A percentile compares a stretch with the other conserved stretches of the same genome.
phyloP scores from a whole-genome alignment of 2,888 invertebrate species.

The Steromphala cineraria region DNA sequence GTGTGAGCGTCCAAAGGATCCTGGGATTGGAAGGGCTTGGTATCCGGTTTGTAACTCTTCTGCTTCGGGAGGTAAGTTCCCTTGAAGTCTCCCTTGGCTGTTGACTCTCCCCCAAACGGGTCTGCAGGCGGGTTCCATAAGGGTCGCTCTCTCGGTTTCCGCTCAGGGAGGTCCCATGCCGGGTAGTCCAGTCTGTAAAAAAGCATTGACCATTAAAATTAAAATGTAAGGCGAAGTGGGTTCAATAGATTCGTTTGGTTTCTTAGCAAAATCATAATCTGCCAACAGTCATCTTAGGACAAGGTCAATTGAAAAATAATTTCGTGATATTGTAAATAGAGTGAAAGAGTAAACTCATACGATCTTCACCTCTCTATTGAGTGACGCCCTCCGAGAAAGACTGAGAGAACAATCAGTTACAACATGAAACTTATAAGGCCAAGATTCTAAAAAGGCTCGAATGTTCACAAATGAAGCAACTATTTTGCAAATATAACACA shows the following conservation, averaged over 20 bases:
- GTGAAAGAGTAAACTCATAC: no score
- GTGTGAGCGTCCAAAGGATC: slow-evolving; percentile 67
- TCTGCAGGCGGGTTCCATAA: slow-evolving; percentile 51
- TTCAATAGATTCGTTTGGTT: no score
- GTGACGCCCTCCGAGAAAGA: no score
- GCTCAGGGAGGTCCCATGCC: slow-evolving; percentile 63
- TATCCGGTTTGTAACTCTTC: slow-evolving; percentile 58
- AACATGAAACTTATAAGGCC: no score
- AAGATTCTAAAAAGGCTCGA: background rate
- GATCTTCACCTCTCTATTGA: no score
- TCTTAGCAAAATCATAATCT: no score
- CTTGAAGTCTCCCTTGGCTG: slow-evolving; percentile 53
- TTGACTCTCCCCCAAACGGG: slow-evolving; percentile 59
- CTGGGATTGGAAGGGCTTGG: slow-evolving; percentile 52
- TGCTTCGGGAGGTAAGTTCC: slow-evolving; percentile 39
- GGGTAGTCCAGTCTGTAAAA: slow-evolving; percentile 55
- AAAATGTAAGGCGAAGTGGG: no score
- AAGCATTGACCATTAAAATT: background rate
- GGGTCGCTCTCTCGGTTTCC: slow-evolving; percentile 29
- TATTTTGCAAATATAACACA: background rate
- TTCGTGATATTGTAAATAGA: no score
- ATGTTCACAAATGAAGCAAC: background rate
- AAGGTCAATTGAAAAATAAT: no score
- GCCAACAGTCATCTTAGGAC: no score
- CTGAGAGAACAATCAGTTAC: no score